A percentile compares a stretch with the other conserved stretches of the same genome.
Conservation (phyloP, 2,888 invertebrate species). For the Seira sanloemensis region DNA sequence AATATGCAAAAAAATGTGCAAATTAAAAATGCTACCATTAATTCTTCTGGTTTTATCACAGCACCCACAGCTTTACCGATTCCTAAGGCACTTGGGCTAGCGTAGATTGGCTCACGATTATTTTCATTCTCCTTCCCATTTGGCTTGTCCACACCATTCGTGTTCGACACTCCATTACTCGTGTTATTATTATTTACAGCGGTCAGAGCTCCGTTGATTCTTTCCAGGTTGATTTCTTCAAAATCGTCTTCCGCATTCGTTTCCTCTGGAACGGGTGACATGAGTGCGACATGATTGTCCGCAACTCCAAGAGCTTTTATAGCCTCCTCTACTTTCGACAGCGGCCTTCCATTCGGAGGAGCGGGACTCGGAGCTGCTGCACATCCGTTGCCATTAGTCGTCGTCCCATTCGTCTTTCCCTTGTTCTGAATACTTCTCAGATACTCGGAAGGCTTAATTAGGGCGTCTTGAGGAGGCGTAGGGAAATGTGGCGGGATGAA, state of each 20-base stretch:
- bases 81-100: slow-evolving; percentile 40
- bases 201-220: slow-evolving; percentile 57
- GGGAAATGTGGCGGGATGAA: slow-evolving; percentile 95
- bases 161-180: slow-evolving; percentile 42
- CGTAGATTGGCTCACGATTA: slow-evolving; percentile 46
- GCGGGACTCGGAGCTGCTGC: slow-evolving; percentile 23
- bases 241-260: slow-evolving; percentile 70
- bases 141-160: slow-evolving; percentile 47
- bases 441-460: slow-evolving; percentile 95
- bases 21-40: slow-evolving; percentile 66
- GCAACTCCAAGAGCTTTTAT: slow-evolving; percentile 66
- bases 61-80: slow-evolving; percentile 59
- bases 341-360: slow-evolving; percentile 23
- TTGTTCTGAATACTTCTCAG: slow-evolving; percentile 85
- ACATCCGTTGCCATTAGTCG: slow-evolving; percentile 19
- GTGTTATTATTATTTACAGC: slow-evolving; percentile 39
- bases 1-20: neutral
- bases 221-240: slow-evolving; percentile 70
- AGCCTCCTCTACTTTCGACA: slow-evolving; percentile 67
- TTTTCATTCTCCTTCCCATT: slow-evolving; percentile 44
- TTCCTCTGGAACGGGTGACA: slow-evolving; percentile 69
- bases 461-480: slow-evolving; percentile 83
- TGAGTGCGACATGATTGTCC: slow-evolving; percentile 59
- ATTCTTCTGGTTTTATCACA: slow-evolving; percentile 70
- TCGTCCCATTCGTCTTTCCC: slow-evolving; percentile 54